Base-by-base conservation (phyloP, 2,113 vertebrate genomes). In the Leuciscus idus region DNA sequence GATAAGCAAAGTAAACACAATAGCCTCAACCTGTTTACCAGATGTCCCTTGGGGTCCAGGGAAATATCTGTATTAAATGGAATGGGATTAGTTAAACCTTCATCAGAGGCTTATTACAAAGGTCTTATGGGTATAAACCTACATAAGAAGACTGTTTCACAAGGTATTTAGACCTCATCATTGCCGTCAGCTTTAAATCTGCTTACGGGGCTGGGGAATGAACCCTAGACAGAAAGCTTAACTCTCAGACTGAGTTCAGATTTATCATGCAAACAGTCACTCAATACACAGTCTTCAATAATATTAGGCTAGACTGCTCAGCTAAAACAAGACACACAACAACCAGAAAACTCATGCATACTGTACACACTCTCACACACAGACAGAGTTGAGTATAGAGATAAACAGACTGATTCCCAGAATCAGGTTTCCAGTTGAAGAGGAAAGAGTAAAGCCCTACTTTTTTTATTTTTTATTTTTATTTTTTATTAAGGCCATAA, bases 371-470 rank as follows among this genome's bases (percentile, higher is more conserved):
- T 59, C 50, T 33, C 17, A 36, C 11, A 36, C 55, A 61, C 8
- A 57, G 74, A 77, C 92, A 89, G 92, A 93, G 93, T 92, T 93
- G 92, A 90, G 88, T 92, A 91, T 91, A 90, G 89, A 68, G 30
- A 68, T 19, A n/a, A 5, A n/a, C 68, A n/a, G 11, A n/a, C 72
- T 43, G 39, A 50, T 50, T 10, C 11, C 3, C 0, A 92, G 85
- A 61, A 84, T 48, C 36, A 90, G 81, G 86, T 89, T 86, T 90
- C 85, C 66, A 83, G 79, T 86, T 87, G 86, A 85, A 90, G 91
- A 89, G 89, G 86, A 89, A 79, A 59, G 87, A 92, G 89, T 77
- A 88, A 92, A 89, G 74, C 80, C 66, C 84, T 76, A 74, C 77
- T 90, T 86, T 30, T 30, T 30, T 2, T 30, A 2, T 30, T 30